A percentile compares a stretch with the other conserved stretches of the same genome.
These are phyloP conservation scores for Ovibos moschatus DNA, from an alignment of 2,113 vertebrate genomes.

Conservation along the genomic window DNA sequence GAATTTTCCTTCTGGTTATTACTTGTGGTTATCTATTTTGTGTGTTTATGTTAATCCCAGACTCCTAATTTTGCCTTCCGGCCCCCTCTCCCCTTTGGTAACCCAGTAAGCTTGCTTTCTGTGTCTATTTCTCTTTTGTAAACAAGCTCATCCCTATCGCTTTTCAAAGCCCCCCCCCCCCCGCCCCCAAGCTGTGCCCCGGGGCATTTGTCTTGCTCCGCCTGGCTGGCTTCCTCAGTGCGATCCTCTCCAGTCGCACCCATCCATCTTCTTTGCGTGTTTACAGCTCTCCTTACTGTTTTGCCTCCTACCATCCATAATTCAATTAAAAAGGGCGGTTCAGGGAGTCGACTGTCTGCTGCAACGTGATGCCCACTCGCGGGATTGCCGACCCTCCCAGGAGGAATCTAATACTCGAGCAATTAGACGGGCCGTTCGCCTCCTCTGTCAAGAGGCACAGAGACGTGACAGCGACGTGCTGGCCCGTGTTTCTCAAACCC, in stretches of 20 bases:
- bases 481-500: background rate
- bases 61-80: background rate
- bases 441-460: background rate
- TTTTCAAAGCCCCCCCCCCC: background rate
- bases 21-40: background rate
- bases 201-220: background rate
- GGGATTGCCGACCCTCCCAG: accelerated
- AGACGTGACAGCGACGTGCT: background rate
- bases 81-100: background rate
- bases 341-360: accelerated
- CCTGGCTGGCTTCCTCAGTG: background rate
- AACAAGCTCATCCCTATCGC: background rate
- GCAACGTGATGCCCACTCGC: too few species aligned
- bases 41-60: background rate
- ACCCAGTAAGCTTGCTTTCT: background rate
- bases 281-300: background rate
- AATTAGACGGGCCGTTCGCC: background rate
- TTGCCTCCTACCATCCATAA: background rate
- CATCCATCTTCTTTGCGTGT: background rate
- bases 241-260: background rate
- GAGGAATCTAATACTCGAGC: accelerated
- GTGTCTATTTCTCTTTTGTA: background rate
- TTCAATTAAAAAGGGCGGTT: background rate
- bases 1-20: background rate
- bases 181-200: accelerated